Evolutionary conservation across 2,888 invertebrate genomes (phyloP).

Genomic region (Athetis lepigone): DNA sequence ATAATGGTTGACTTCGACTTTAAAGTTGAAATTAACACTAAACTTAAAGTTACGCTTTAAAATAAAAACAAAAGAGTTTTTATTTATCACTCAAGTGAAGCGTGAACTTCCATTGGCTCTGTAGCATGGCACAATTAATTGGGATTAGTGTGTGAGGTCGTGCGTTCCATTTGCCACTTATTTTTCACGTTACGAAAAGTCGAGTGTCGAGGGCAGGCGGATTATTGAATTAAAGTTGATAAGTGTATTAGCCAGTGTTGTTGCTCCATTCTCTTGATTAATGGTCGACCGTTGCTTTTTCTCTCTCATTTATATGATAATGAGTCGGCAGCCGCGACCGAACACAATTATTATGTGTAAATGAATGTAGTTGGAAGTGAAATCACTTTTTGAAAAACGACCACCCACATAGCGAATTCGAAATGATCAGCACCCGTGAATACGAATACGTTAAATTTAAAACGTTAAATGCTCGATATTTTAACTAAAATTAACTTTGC

Average conservation of each 20-base stretch:
- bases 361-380: conserved; percentile 80
- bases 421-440: conserved; percentile 67
- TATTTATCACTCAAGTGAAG: conserved; percentile 41
- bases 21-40: background rate
- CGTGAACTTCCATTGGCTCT: conserved; percentile 59
- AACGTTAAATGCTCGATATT: conserved; percentile 73
- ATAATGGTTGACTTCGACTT: no score
- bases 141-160: conserved; percentile 84
- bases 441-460: conserved; percentile 69
- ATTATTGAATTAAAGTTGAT: conserved; percentile 90
- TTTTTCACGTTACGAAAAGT: conserved; percentile 86
- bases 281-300: conserved; percentile 87
- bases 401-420: conserved; percentile 63
- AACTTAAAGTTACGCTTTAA: background rate
- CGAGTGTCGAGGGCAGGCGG: conserved; percentile 78
- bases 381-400: conserved; percentile 76
- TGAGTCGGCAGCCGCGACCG: conserved; percentile 83
- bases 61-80: conserved; percentile 24
- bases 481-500: conserved; percentile 80
- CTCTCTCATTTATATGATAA: conserved; percentile 90
- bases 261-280: conserved; percentile 88
- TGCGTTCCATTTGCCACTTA: conserved; percentile 83
- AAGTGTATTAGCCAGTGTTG: conserved; percentile 89
- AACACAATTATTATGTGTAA: conserved; percentile 87
- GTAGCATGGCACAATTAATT: conserved; percentile 81